These are phyloP conservation scores for Pituophis catenifer DNA, from an alignment of 2,113 vertebrate genomes.

Conservation along the genomic window DNA sequence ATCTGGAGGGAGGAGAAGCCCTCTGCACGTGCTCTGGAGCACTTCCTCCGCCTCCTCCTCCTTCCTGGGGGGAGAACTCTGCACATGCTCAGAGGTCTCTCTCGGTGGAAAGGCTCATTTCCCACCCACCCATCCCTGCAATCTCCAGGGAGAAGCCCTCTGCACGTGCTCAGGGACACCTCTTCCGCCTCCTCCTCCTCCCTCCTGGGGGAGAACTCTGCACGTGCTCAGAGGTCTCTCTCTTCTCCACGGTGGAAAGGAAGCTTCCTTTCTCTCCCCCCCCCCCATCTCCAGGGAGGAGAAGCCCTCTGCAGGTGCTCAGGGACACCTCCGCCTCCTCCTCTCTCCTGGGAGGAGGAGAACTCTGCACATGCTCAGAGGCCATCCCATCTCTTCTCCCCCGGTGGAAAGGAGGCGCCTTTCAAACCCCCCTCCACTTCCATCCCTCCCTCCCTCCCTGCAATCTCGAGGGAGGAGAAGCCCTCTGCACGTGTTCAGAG, in stretches of 20 bases:
- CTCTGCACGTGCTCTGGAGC: too few species aligned
- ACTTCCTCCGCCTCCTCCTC: too few species aligned
- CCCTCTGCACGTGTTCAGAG: not conserved
- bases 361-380: not conserved
- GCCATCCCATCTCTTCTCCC: not conserved
- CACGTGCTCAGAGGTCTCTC: not conserved
- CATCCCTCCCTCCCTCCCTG: not conserved
- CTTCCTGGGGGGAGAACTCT: too few species aligned
- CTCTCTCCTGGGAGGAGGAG: too few species aligned
- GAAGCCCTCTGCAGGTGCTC: too few species aligned
- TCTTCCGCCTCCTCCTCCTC: not conserved
- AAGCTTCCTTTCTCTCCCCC: too few species aligned
- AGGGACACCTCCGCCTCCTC: too few species aligned
- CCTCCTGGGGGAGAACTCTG: not conserved
- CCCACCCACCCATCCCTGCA: not conserved
- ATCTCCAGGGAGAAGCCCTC: not conserved
- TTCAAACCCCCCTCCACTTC: too few species aligned
- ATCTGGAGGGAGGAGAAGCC: too few species aligned
- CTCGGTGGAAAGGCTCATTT: not conserved
- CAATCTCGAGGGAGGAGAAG: not conserved
- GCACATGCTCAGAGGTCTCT: not conserved
- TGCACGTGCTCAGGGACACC: not conserved
- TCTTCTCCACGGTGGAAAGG: not conserved
- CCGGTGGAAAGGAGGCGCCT: not conserved
- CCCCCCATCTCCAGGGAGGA: too few species aligned